Base-by-base conservation (phyloP, 2,888 invertebrate species). In the Anoplius nigerrimus region DNA sequence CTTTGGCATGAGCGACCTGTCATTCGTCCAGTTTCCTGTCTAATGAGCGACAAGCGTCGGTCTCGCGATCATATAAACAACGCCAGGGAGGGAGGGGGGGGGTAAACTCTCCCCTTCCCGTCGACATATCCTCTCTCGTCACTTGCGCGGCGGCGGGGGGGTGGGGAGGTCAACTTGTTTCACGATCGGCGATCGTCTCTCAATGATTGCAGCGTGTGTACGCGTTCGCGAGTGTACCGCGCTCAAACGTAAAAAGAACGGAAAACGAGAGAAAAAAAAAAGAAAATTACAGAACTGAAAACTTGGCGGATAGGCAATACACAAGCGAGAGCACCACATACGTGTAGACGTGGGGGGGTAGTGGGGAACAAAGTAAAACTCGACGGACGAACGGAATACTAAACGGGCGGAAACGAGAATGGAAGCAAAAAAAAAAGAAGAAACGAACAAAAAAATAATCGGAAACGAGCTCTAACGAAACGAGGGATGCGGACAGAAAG, bases 401-500 rank as follows among this genome's bases (percentile, higher is more conserved):
- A 24, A 53, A 3, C n/a, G 20, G 34, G 20, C n/a, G 15, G 13
- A 55, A 55, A 55, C 13, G 63, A 59, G 20, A 70, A 66, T n/a
- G 15, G 13, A 55, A 55, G 27, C 13, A 66, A 59, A 21, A 70
- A 66, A n/a, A 22, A 43, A 56, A 22, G 3, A 56, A 43, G 16
- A 53, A 53, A 16, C 21, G n/a, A 22, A 66, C 18, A 46, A 46
- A 53, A 52, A 67, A 66, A 67, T 61, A 54, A 63, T 1, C 15
- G 15, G n/a, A 20, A 48, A 16, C 48, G 48, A 18, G 20, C 48
- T 16, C 22, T 60, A 62, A 66, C 53, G 48, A 60, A 74, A 69
- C 63, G 62, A 67, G 43, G 61, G 66, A 54, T 65, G 24, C 13
- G 18, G 15, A 22, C 20, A 53, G 53, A 22, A 53, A 71, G 34